Percentiles rank a stretch among this genome's conserved stretches.
phyloP scores from a whole-genome alignment of 2,113 vertebrate genomes.

The Nerophis lumbriciformis region DNA sequence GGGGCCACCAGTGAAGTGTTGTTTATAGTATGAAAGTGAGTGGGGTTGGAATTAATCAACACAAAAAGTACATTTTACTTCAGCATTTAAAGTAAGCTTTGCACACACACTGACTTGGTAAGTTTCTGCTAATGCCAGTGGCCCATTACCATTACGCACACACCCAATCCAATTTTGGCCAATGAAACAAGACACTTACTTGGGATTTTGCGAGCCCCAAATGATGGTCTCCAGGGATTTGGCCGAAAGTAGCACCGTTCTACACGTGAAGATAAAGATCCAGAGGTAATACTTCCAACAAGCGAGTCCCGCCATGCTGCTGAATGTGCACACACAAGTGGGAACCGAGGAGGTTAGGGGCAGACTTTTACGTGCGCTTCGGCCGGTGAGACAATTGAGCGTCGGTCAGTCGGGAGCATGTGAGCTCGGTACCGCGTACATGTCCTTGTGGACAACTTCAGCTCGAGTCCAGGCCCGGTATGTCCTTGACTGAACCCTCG shows the following conservation, averaged over 20 bases:
- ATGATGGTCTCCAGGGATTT: slow-evolving; percentile 73
- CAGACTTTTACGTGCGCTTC: slow-evolving; percentile 42
- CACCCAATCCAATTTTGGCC: slow-evolving; percentile 26
- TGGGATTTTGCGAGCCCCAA: slow-evolving; percentile 73
- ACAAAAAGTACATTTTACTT: slow-evolving; percentile 7
- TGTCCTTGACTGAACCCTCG: slow-evolving; percentile 63
- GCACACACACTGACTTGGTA: slow-evolving; percentile 24
- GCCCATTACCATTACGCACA: slow-evolving; percentile 44
- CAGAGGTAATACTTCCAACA: slow-evolving; percentile 74
- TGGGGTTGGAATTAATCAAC: slow-evolving; percentile 39
- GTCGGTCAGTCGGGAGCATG: slow-evolving; percentile 68
- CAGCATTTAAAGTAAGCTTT: slow-evolving; percentile 18
- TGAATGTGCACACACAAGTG: slow-evolving; percentile 14
- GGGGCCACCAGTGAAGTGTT: slow-evolving; percentile 26
- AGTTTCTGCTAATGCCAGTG: slow-evolving; percentile 40
- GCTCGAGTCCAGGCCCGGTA: slow-evolving; percentile 31
- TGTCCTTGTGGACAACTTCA: slow-evolving; percentile 58
- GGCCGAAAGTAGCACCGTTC: slow-evolving; percentile 61
- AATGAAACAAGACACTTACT: slow-evolving; percentile 65
- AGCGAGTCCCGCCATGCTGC: slow-evolving; percentile 67
- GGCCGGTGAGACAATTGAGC: slow-evolving; percentile 51
- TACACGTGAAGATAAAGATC: slow-evolving; percentile 71
- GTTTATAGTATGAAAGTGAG: slow-evolving; percentile 12
- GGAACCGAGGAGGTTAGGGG: slow-evolving; percentile 43
- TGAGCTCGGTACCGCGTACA: slow-evolving; percentile 66